Evolutionary conservation across 2,797 vertebrate genomes (phyloP).

Genomic region (Spatula versicolor): DNA sequence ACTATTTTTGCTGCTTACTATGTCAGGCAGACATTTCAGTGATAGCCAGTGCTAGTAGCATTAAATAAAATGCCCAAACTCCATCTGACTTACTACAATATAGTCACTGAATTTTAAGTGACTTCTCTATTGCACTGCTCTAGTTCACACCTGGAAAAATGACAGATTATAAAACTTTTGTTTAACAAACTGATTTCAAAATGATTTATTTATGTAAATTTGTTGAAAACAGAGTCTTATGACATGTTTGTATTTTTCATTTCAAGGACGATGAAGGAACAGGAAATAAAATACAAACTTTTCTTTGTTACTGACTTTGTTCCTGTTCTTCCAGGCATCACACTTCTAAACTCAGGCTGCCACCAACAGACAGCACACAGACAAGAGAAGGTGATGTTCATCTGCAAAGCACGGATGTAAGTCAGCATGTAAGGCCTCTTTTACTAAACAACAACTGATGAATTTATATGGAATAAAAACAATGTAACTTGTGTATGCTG

Average conservation of each 20-base stretch:
- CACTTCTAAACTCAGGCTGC: slow-evolving; percentile 74
- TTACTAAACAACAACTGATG: not conserved
- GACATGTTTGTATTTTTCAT: not conserved
- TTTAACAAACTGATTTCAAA: slow-evolving; percentile 34
- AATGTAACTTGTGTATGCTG: rapidly evolving
- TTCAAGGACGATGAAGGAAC: slow-evolving; percentile 18
- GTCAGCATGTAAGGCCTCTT: not conserved
- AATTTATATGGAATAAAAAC: not conserved
- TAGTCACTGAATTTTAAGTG: not conserved
- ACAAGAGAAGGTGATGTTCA: slow-evolving; percentile 22
- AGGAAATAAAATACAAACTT: slow-evolving; percentile 44
- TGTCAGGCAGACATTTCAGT: not conserved
- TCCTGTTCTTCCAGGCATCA: slow-evolving; percentile 3
- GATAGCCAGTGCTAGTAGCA: not conserved
- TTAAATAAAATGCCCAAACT: not conserved
- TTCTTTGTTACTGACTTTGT: slow-evolving; percentile 53
- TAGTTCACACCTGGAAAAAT: not conserved
- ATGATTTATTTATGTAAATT: not conserved
- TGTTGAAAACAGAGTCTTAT: not conserved
- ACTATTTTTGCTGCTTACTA: not conserved
- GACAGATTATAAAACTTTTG: not conserved
- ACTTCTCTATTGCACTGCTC: not conserved
- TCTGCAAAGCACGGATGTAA: not conserved
- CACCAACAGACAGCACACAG: slow-evolving; percentile 73
- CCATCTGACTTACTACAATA: not conserved